Evolutionary conservation across 2,797 vertebrate species (phyloP).

Genomic region (Chelidonichthys spinosus): DNA sequence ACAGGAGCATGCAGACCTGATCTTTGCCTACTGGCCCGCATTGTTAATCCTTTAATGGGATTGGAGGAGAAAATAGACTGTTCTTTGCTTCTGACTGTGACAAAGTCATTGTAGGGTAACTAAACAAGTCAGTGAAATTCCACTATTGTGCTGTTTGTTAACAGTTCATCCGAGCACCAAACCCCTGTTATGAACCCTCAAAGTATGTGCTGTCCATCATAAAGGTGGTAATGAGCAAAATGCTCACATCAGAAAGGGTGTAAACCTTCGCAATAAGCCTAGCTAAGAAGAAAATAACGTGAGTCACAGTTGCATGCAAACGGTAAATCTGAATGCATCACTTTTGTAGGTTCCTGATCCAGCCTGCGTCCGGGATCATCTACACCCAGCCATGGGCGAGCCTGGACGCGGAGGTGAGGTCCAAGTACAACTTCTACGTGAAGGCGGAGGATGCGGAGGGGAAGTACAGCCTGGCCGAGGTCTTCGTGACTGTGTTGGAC

Average conservation of each 20-base stretch:
- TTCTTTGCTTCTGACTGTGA: conserved; percentile 65
- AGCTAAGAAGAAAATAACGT: neutral
- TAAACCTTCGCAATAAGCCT: neutral
- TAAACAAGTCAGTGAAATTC: conserved; percentile 35
- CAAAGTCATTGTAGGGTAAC: conserved; percentile 50
- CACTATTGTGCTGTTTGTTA: neutral
- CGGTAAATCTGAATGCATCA: neutral
- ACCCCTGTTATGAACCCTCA: neutral
- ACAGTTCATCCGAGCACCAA: neutral
- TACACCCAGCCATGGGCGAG: conserved; percentile 96
- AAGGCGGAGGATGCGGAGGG: conserved; percentile 96
- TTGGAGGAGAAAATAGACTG: conserved; percentile 82
- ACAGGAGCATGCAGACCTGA: conserved; percentile 23
- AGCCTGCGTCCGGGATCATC: conserved; percentile 92
- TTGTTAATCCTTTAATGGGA: conserved; percentile 86
- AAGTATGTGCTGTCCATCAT: neutral
- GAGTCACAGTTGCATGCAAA: neutral
- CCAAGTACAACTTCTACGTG: conserved; percentile 96
- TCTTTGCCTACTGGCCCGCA: conserved; percentile 71
- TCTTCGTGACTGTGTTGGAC: conserved; percentile 93
- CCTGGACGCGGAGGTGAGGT: conserved; percentile 93
- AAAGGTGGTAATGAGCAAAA: neutral
- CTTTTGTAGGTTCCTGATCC: conserved; percentile 91
- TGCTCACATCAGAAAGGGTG: neutral
- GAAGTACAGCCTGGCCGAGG: conserved; percentile 93